These are phyloP conservation scores for Celastrina argiolus DNA, from an alignment of 2,888 invertebrate species.

Conservation along the genomic window DNA sequence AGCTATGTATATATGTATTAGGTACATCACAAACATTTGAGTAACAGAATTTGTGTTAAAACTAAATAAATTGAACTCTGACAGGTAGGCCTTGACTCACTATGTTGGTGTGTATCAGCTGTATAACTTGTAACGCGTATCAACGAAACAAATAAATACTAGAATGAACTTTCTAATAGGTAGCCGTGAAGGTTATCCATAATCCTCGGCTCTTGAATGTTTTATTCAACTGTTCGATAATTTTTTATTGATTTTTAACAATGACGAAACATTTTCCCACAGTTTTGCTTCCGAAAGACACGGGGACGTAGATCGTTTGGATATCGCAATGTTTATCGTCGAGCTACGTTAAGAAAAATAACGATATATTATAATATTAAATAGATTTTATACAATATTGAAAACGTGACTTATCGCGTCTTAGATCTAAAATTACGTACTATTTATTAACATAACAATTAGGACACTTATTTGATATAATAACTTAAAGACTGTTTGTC, in stretches of 20 bases:
- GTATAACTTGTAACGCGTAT: neutral
- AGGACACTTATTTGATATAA: constrained; percentile 35
- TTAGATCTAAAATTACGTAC: constrained; percentile 44
- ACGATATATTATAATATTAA: constrained; percentile 45
- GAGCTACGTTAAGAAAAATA: constrained; percentile 18
- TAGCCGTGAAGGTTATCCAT: neutral
- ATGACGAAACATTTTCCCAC: constrained; percentile 18
- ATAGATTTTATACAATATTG: constrained; percentile 45
- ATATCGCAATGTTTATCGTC: neutral
- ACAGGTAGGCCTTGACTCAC: neutral
- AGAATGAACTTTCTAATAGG: constrained; percentile 13
- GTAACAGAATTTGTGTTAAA: neutral
- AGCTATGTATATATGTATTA: no score
- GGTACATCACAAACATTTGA: neutral
- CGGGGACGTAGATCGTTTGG: neutral
- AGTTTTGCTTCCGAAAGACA: neutral
- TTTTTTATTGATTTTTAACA: neutral
- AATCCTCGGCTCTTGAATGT: neutral
- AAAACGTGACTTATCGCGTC: constrained; percentile 75
- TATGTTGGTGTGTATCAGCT: neutral
- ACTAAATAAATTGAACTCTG: neutral
- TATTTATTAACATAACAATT: constrained; percentile 39
- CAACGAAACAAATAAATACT: neutral
- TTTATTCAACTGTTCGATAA: neutral
- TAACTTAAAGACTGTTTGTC: constrained; percentile 32